Conservation (phyloP, 2,113 vertebrate genomes). For the Mionectes macconnelli region DNA sequence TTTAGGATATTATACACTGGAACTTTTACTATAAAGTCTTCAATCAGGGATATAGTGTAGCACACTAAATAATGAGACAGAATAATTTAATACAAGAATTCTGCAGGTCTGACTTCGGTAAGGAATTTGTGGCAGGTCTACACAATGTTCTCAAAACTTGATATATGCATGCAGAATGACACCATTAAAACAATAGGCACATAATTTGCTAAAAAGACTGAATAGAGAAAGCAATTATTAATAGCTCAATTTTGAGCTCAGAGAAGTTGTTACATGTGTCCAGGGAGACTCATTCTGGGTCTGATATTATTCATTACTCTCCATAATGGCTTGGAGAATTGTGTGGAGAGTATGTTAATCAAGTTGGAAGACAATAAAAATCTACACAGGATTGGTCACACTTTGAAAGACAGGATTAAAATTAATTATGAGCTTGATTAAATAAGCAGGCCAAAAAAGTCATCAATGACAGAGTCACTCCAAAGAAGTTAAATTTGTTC, state of each 20-base stretch:
- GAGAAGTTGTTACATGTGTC: constrained; percentile 29
- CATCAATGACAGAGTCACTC: not conserved
- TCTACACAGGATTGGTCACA: constrained; percentile 37
- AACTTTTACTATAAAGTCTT: not conserved
- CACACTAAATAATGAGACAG: not conserved
- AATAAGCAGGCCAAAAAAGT: constrained; percentile 8
- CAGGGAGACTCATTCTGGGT: constrained; percentile 29
- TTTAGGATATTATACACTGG: not conserved
- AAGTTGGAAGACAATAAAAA: constrained; percentile 54
- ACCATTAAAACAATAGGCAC: constrained; percentile 3
- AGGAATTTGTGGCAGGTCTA: not conserved
- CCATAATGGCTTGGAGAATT: constrained; percentile 27
- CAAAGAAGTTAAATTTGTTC: not conserved
- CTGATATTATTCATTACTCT: constrained; percentile 26
- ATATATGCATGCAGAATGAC: constrained; percentile 15
- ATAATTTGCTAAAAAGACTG: constrained; percentile 48
- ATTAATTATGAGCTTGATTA: constrained; percentile 58
- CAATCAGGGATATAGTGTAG: not conserved
- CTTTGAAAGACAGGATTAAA: constrained; percentile 55
- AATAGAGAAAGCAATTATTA: constrained; percentile 54
- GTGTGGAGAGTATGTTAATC: constrained; percentile 45
- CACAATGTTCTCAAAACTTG: not conserved
- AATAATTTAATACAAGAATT: not conserved
- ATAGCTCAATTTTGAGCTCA: constrained; percentile 50
- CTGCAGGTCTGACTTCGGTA: not conserved